Evolutionary conservation across 2,888 invertebrate species (phyloP), one percentile per base, ranked within the genome.

Genomic region (Ditylenchus weischeri): DNA sequence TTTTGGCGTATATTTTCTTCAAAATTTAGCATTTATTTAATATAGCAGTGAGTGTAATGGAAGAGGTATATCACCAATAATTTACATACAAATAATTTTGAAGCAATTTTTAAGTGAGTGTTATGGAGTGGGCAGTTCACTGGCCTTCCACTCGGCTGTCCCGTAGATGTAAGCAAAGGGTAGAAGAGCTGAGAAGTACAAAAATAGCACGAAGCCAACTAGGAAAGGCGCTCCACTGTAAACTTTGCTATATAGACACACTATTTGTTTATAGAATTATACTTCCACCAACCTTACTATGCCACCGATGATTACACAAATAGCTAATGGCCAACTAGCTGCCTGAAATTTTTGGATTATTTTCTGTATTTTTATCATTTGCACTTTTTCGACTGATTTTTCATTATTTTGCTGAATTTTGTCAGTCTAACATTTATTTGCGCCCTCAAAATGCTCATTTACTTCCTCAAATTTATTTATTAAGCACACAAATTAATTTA

Each of bases 261-360:
- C 10, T n/a, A 54, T 21, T 21, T 54, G 29, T 54, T 54, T 54
- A 54, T 43, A 43, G 43, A 43, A 43, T 13, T 15, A 43, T 29
- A 29, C 2, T 29, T 5, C 29, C 8, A 43, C 43, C 43, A 43
- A 43, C 54, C 23, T 18, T 1, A 62, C 48, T 38, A 69, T 69
- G 8, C 72, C 74, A 18, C 75, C 75, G 47, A 72, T 68, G 0
- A 74, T 69, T 21, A 74, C 61, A 50, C 75, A 75, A 35, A 75
- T n/a, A 19, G 72, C 74, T 23, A 75, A 35, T 18, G 74, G 75
- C 62, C 62, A 72, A 35, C 65, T 67, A 38, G 58, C 47, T 15
- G 38, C 54, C 69, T 69, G 23, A 19, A 64, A 61, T 23, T 35
- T 43, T 13, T 1, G 43, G 8, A 10, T 43, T 43, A 43, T 13